Conservation (phyloP, 1,140 invertebrate genomes). For the Zaprionus ornatus region DNA sequence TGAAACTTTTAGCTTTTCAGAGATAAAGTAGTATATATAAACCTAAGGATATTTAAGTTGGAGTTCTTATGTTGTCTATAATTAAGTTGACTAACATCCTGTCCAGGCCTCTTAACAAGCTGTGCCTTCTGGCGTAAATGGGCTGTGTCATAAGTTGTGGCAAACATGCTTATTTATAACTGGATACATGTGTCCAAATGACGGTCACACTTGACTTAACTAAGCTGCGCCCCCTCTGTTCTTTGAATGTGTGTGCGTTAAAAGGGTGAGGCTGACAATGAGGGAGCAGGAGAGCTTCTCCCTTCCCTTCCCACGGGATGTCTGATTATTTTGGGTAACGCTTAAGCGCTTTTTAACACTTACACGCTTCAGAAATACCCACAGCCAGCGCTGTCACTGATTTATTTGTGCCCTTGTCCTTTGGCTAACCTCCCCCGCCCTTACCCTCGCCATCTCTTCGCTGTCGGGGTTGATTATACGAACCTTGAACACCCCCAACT, state of each 20-base stretch:
- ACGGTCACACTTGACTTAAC: conserved; percentile 34
- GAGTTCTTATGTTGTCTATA: background rate
- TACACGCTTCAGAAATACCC: conserved; percentile 65
- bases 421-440: conserved; percentile 10
- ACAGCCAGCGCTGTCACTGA: conserved; percentile 61
- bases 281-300: conserved; percentile 1
- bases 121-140: conserved; percentile 70
- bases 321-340: conserved; percentile 65
- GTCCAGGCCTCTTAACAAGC: conserved; percentile 27
- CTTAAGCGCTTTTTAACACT: conserved; percentile 78
- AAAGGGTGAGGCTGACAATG: conserved; percentile 20
- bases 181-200: conserved; percentile 66
- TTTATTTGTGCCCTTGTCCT: conserved; percentile 49
- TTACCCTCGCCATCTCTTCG: background rate
- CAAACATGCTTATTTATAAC: conserved; percentile 78
- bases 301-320: background rate
- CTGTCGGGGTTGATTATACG: conserved; percentile 13
- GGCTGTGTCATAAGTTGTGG: conserved; percentile 76
- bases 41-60: background rate
- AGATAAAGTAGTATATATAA: background rate
- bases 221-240: conserved; percentile 26
- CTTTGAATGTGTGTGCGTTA: conserved; percentile 47
- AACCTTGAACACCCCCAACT: conserved; percentile 40
- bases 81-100: conserved; percentile 42
- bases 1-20: too few relatives aligned